phyloP scores from a whole-genome alignment of 2,797 vertebrate species.

The Masticophis lateralis region DNA sequence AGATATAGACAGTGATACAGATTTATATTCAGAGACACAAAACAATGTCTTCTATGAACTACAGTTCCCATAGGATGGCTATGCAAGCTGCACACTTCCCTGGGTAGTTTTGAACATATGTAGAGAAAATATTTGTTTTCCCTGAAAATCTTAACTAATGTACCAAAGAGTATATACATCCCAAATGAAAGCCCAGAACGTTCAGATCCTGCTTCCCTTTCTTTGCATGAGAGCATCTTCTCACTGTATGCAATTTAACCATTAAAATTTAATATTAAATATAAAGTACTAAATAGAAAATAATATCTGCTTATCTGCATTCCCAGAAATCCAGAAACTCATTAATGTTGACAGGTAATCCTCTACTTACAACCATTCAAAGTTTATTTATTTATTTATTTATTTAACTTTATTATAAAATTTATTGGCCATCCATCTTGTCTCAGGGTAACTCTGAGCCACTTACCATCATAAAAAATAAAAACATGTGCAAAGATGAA shows the following conservation, averaged over 20 bases:
- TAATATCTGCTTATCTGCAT: slow-evolving; percentile 6
- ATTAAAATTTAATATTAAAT: background rate
- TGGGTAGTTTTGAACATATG: background rate
- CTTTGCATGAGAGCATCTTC: slow-evolving; percentile 28
- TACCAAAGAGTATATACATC: background rate
- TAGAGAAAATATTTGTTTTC: background rate
- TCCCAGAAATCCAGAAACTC: slow-evolving; percentile 2
- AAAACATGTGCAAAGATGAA: background rate
- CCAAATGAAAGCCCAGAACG: background rate
- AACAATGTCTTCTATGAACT: background rate
- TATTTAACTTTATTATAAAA: background rate
- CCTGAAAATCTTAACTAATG: background rate
- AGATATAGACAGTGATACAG: background rate
- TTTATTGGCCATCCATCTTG: background rate
- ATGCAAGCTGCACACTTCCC: background rate
- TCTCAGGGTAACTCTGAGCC: background rate
- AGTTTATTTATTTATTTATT: background rate
- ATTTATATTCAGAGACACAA: background rate
- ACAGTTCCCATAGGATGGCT: background rate
- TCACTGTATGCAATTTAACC: slow-evolving; percentile 5
- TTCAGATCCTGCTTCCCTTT: slow-evolving; percentile 26
- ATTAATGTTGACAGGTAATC: background rate
- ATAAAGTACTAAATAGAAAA: slow-evolving; percentile 7
- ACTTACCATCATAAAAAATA: background rate
- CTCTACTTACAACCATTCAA: background rate